Percentiles rank a stretch among this genome's conserved stretches.
phyloP scores from a whole-genome alignment of 2,888 invertebrate genomes.

The Quadriops clusia region DNA sequence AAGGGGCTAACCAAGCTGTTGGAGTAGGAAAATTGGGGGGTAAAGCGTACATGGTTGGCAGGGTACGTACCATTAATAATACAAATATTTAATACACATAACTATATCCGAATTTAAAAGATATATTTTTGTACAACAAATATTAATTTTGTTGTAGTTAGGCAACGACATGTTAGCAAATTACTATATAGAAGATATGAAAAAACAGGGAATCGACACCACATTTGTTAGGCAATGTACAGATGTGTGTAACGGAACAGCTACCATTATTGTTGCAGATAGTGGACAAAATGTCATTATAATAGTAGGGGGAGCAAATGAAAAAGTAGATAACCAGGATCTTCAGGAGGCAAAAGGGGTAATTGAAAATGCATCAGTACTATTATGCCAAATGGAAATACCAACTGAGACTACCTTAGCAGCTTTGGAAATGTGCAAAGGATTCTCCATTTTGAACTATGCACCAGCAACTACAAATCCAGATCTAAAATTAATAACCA shows the following conservation, averaged over 20 bases:
- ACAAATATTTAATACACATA: too few species aligned
- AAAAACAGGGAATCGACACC: slow-evolving; percentile 51
- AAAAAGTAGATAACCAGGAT: slow-evolving; percentile 49
- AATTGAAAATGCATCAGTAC: slow-evolving; percentile 50
- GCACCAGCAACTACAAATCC: slow-evolving; percentile 68
- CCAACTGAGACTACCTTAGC: slow-evolving; percentile 58
- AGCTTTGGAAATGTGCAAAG: slow-evolving; percentile 52
- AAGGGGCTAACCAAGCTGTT: slow-evolving; percentile 96
- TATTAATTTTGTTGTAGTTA: too few species aligned
- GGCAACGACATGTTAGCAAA: slow-evolving; percentile 83
- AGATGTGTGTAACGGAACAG: slow-evolving; percentile 66
- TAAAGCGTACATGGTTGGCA: slow-evolving; percentile 66
- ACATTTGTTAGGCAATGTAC: slow-evolving; percentile 45
- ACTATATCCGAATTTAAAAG: too few species aligned
- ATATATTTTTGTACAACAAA: too few species aligned
- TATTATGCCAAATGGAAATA: slow-evolving; percentile 83
- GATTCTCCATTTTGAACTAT: slow-evolving; percentile 78
- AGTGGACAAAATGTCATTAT: slow-evolving; percentile 89
- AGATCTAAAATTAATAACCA: slow-evolving; percentile 46
- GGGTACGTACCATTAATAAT: too few species aligned
- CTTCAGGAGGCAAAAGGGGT: slow-evolving; percentile 45
- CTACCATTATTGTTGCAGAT: slow-evolving; percentile 79
- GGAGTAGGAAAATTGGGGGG: slow-evolving; percentile 83
- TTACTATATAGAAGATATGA: slow-evolving; percentile 62
- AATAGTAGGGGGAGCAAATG: slow-evolving; percentile 82